Percentiles rank a stretch among this genome's conserved stretches.
Conservation (phyloP, 2,113 vertebrate genomes). For the Trogon surrucura region DNA sequence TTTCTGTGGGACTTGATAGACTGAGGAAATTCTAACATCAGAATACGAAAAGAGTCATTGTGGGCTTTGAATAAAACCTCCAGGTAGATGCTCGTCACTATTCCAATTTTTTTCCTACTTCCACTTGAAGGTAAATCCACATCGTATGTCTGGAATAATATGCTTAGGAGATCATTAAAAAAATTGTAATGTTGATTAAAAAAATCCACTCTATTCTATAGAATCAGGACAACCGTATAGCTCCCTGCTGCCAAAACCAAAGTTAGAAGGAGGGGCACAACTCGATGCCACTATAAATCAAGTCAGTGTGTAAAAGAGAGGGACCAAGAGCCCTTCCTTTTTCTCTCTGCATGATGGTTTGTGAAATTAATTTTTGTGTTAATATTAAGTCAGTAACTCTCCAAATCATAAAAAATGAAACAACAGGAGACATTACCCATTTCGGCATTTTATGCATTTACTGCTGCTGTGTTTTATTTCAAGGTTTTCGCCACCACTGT, state of each 20-base stretch:
- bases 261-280: background rate
- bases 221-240: background rate
- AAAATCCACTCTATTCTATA: background rate
- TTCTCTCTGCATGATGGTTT: background rate
- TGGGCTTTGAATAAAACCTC: background rate
- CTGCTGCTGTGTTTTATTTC: background rate
- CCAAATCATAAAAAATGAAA: background rate
- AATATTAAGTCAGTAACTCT: background rate
- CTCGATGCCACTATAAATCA: background rate
- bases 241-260: background rate
- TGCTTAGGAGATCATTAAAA: background rate
- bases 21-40: background rate
- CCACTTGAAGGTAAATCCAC: background rate
- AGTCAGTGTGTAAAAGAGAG: background rate
- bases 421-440: fast-evolving
- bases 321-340: background rate
- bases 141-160: background rate
- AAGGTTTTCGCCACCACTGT: background rate
- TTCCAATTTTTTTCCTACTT: background rate
- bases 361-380: background rate
- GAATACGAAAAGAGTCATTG: background rate
- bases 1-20: background rate
- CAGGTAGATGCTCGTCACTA: background rate
- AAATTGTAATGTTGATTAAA: background rate
- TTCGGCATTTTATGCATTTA: background rate